Percentiles rank a stretch among this genome's conserved stretches.
Evolutionary conservation across 2,888 invertebrate species (phyloP).

Genomic region (Fabriciana adippe): DNA sequence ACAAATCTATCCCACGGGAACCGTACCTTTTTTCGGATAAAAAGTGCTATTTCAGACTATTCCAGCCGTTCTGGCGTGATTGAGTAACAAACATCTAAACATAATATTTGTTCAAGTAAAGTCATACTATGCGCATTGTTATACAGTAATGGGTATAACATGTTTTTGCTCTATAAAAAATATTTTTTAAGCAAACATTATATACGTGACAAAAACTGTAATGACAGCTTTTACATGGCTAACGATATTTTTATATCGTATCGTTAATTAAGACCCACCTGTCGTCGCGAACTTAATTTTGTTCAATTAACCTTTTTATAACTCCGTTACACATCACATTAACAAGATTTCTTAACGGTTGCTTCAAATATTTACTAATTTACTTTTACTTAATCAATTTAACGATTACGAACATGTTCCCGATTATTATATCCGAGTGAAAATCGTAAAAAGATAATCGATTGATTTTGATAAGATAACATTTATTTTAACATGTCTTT

Average conservation of each 20-base stretch:
- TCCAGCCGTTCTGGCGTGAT: too few species aligned
- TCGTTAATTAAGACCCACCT: conserved; percentile 35
- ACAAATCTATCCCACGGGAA: too few species aligned
- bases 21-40: too few species aligned
- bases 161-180: conserved; percentile 4
- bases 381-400: conserved; percentile 19
- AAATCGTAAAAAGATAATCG: background rate
- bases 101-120: background rate
- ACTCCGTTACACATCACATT: conserved; percentile 30
- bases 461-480: background rate
- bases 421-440: conserved; percentile 5
- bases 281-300: conserved; percentile 38
- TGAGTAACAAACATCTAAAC: too few species aligned
- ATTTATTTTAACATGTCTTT: background rate
- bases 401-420: conserved; percentile 22
- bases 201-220: conserved; percentile 30
- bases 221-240: conserved; percentile 27
- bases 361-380: conserved; percentile 9
- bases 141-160: conserved; percentile 15
- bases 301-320: conserved; percentile 36
- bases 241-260: conserved; percentile 31
- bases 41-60: too few species aligned
- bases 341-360: conserved; percentile 30
- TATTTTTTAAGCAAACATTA: background rate
- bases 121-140: conserved; percentile 4